phyloP scores from a whole-genome alignment of 2,797 vertebrate species.

The Crotalus adamanteus region DNA sequence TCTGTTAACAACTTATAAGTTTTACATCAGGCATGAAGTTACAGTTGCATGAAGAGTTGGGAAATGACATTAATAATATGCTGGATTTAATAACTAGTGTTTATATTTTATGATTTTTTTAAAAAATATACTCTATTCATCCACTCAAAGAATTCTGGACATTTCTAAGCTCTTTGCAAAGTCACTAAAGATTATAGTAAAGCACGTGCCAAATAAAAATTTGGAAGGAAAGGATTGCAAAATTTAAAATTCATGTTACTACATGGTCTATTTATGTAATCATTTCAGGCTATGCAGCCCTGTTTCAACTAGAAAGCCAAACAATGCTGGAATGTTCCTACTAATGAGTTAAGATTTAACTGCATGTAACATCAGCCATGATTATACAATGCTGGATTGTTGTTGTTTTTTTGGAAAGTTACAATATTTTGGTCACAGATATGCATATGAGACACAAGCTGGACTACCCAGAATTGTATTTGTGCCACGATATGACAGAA shows the following conservation, averaged over 20 bases:
- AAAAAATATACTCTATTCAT: neutral
- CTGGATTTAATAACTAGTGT: conserved; percentile 13
- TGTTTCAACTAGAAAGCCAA: neutral
- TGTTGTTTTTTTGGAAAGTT: neutral
- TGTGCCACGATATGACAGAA: neutral
- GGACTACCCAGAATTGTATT: neutral
- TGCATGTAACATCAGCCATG: neutral
- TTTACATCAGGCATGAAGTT: neutral
- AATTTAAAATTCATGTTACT: neutral
- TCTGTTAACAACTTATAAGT: neutral
- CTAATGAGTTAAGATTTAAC: neutral
- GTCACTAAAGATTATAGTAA: neutral
- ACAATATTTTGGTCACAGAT: neutral
- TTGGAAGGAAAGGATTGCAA: neutral
- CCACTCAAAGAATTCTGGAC: neutral
- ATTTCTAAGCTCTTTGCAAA: neutral
- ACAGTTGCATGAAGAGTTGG: neutral
- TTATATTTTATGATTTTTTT: neutral
- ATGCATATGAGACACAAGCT: neutral
- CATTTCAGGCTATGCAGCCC: neutral
- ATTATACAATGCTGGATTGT: neutral
- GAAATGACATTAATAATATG: neutral
- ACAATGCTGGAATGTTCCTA: neutral
- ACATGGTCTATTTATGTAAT: neutral
- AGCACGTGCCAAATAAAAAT: conserved; percentile 7